These are phyloP conservation scores for Amphiprion clarkii DNA, from an alignment of 2,797 vertebrate species.

Conservation along the genomic window DNA sequence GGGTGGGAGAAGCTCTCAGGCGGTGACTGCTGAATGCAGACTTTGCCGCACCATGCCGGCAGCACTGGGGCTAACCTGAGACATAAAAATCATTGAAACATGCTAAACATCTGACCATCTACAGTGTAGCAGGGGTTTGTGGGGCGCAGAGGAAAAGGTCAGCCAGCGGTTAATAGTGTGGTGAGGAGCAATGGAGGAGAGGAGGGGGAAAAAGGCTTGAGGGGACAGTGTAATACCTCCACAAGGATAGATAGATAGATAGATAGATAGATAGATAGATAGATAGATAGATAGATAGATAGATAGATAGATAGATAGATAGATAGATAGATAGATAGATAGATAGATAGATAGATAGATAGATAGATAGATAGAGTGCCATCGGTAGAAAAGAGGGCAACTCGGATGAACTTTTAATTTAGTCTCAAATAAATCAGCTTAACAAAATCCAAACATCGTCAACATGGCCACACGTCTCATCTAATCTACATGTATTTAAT, in stretches of 20 bases:
- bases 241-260: slow-evolving; percentile 7
- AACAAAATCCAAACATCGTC: slow-evolving; percentile 68
- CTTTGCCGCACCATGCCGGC: slow-evolving; percentile 1
- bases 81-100: slow-evolving; percentile 40
- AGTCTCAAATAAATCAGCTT: slow-evolving; percentile 76
- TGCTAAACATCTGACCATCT: slow-evolving; percentile 50
- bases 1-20: slow-evolving; percentile 54
- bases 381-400: slow-evolving; percentile 57
- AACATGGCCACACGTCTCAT: slow-evolving; percentile 53
- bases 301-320: slow-evolving; percentile 33
- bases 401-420: slow-evolving; percentile 64
- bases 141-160: slow-evolving; percentile 58
- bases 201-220: slow-evolving; percentile 12
- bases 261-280: slow-evolving; percentile 34
- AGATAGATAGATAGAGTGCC: not conserved
- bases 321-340: slow-evolving; percentile 33
- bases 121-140: slow-evolving; percentile 44
- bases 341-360: slow-evolving; percentile 32
- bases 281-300: slow-evolving; percentile 33
- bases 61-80: slow-evolving; percentile 13
- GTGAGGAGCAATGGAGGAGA: slow-evolving; percentile 6
- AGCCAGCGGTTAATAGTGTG: slow-evolving; percentile 59
- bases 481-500: slow-evolving; percentile 72
- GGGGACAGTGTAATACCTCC: slow-evolving; percentile 43
- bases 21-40: slow-evolving; percentile 38